These are phyloP conservation scores for Malthinus seriepunctatus DNA, from an alignment of 2,888 invertebrate genomes.

Conservation along the genomic window DNA sequence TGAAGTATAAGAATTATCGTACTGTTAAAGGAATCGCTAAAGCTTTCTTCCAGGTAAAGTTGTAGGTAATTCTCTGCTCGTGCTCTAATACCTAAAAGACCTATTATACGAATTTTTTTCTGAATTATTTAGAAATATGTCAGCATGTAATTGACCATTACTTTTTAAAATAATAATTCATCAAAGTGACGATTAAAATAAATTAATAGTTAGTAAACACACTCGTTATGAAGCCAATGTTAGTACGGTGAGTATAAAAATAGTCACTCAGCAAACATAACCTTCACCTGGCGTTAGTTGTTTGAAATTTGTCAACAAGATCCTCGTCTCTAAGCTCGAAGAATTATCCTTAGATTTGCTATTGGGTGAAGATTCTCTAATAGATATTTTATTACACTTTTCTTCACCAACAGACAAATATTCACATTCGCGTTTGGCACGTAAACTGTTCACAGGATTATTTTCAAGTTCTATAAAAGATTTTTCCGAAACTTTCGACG, in stretches of 20 bases:
- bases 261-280: slow-evolving; percentile 22
- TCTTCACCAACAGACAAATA: slow-evolving; percentile 11
- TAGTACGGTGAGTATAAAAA: slow-evolving; percentile 29
- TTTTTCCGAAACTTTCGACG: slow-evolving; percentile 7
- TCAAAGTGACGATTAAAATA: slow-evolving; percentile 6
- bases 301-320: slow-evolving; percentile 31
- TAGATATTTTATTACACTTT: slow-evolving; percentile 18
- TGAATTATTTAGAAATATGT: too few species aligned
- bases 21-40: too few species aligned
- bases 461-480: slow-evolving; percentile 18
- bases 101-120: too few species aligned
- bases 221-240: slow-evolving; percentile 15
- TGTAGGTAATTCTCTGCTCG: too few species aligned
- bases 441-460: slow-evolving; percentile 23
- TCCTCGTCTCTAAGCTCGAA: slow-evolving; percentile 27
- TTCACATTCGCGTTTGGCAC: slow-evolving; percentile 21
- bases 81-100: too few species aligned
- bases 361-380: slow-evolving; percentile 24
- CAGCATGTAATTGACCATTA: too few species aligned
- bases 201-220: slow-evolving; percentile 16
- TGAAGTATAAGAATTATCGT: too few species aligned
- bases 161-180: too few species aligned
- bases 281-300: slow-evolving; percentile 30
- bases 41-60: too few species aligned
- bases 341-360: slow-evolving; percentile 19